Evolutionary conservation across 2,113 vertebrate species (phyloP), one percentile per base, ranked within the genome.

Genomic region (Oostethus manadensis): DNA sequence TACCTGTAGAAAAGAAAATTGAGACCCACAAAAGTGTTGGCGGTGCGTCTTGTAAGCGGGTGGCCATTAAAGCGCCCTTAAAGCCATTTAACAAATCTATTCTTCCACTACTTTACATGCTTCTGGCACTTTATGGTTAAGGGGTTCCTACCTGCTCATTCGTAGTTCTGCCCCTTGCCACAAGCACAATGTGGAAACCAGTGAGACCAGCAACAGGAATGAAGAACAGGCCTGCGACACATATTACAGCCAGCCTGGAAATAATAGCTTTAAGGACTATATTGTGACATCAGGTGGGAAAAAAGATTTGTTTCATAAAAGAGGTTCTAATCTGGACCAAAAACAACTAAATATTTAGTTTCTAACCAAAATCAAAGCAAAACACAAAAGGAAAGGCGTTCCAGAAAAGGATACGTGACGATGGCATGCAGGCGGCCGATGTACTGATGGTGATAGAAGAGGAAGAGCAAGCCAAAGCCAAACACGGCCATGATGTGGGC

Each of bases 401-500:
- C 43, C 18, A 4, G 42, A 26, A 2, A 70, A 94, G 93, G 95
- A 98, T 99, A 98, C 97, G 96, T 99, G 84, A 98, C 92, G 0
- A 93, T 93, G 29, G 92, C 92, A 61, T 93, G 92, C 62, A 96
- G 90, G 4, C 88, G 91, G 46, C 94, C 91, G 40, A 97, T 91
- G 79, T 92, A 90, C 86, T 96, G 92, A 14, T 89, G 89, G 74
- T 94, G 95, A 85, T 90, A 94, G 70, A 99, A 90, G 58, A 97
- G 91, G 3, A 93, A 98, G 56, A 98, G 92, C 65, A 99, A 92
- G 66, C 95, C 93, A 1, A 98, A 99, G 70, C 93, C 93, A 0
- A 99, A 99, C 44, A 98, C 94, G 0, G 93, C 94, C 91, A 98
- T 93, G 81, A 99, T 98, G 87, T 99, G 96, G 1, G 90, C 92